phyloP scores from a whole-genome alignment of 1,140 invertebrate species.

The Drepana arcuata region DNA sequence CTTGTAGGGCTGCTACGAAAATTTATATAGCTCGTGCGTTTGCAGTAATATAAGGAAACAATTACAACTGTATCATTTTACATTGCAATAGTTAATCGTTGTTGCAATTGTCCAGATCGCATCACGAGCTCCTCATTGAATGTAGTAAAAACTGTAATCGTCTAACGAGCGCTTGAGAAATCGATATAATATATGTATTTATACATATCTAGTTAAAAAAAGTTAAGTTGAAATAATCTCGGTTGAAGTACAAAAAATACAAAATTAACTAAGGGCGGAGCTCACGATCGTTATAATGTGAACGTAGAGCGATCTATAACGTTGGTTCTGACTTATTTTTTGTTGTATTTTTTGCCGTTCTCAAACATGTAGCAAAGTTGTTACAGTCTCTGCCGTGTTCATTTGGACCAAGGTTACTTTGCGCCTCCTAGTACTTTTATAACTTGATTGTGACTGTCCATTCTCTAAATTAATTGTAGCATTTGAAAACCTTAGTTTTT shows the following conservation, averaged over 20 bases:
- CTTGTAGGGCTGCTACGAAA: neutral
- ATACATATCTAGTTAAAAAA: too few species aligned
- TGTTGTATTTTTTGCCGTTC: constrained; percentile 37
- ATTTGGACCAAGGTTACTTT: constrained; percentile 54
- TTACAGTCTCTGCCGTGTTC: constrained; percentile 31
- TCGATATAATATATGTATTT: too few species aligned
- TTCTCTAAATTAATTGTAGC: constrained; percentile 19
- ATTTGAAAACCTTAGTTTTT: constrained; percentile 4
- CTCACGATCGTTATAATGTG: constrained; percentile 49
- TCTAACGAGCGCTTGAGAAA: too few species aligned
- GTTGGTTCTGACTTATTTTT: constrained; percentile 39
- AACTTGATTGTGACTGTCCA: constrained; percentile 38
- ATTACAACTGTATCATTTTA: constrained; percentile 40
- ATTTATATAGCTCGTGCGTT: too few species aligned
- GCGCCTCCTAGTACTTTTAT: constrained; percentile 36
- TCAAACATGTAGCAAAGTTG: constrained; percentile 32
- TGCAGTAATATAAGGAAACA: constrained; percentile 40
- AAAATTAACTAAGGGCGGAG: constrained; percentile 42
- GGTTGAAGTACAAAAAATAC: constrained; percentile 22
- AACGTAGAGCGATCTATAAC: constrained; percentile 22
- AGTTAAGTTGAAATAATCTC: constrained; percentile 15
- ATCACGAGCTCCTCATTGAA: constrained; percentile 37
- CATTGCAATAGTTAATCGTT: constrained; percentile 31
- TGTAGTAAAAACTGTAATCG: constrained; percentile 34
- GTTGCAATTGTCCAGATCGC: constrained; percentile 35